phyloP scores from a whole-genome alignment of 1,140 invertebrate genomes.

The Medauroidea extradentata region DNA sequence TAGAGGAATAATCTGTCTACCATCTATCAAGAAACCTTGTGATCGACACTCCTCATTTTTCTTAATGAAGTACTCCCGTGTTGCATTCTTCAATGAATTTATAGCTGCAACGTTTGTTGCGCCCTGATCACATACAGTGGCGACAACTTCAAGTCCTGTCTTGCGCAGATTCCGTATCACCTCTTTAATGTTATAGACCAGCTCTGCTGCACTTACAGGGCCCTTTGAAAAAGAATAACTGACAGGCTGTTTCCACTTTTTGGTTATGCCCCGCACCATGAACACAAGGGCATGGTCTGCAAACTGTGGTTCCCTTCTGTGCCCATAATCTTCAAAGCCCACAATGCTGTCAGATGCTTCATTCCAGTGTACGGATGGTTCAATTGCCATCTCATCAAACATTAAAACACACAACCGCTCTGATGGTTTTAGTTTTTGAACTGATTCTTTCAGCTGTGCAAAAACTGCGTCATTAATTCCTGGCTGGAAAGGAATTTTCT shows the following conservation, averaged over 20 bases:
- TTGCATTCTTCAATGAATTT: no score
- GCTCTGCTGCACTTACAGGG: neutral
- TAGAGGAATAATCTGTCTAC: neutral
- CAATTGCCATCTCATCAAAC: constrained; percentile 21
- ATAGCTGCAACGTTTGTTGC: no score
- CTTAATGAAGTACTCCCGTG: no score
- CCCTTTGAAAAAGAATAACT: constrained; percentile 10
- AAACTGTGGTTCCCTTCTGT: constrained; percentile 3
- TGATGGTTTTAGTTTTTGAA: constrained; percentile 1
- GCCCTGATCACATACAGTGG: no score
- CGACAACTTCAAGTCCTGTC: no score
- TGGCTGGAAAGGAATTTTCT: constrained; percentile 22
- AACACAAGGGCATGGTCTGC: constrained; percentile 27
- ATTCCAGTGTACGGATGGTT: constrained; percentile 13
- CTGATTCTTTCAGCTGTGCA: constrained; percentile 24
- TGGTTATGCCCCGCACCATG: constrained; percentile 19
- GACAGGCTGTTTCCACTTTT: constrained; percentile 24
- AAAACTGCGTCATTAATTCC: constrained; percentile 31
- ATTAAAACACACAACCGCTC: constrained; percentile 16
- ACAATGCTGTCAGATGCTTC: constrained; percentile 12
- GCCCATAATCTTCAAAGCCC: constrained; percentile 25
- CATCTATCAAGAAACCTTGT: neutral
- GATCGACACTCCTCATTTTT: no score
- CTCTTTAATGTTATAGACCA: constrained; percentile 13
- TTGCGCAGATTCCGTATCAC: no score